Conservation (phyloP, 2,797 vertebrate species). For the Neosilurus hyrtlii region DNA sequence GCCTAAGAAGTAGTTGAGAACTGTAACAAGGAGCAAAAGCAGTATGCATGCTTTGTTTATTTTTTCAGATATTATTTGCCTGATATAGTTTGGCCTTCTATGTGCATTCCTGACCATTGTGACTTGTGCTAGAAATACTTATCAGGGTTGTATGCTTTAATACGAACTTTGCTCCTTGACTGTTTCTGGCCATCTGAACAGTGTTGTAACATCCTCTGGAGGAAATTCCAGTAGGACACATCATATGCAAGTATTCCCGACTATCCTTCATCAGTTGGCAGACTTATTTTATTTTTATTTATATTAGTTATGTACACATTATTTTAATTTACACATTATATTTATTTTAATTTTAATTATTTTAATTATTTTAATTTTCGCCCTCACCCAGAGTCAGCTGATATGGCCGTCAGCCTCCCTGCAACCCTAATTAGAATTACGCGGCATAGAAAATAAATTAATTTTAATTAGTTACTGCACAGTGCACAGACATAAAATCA, state of each 20-base stretch:
- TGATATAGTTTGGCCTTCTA: background rate
- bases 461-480: no score
- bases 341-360: background rate
- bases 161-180: constrained; percentile 23
- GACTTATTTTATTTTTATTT: background rate
- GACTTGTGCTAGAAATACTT: background rate
- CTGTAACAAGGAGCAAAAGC: background rate
- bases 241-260: background rate
- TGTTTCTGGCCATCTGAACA: background rate
- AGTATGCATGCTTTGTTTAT: background rate
- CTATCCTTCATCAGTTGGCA: background rate
- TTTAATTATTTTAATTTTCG: no score
- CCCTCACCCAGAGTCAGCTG: no score
- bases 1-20: background rate
- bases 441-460: no score
- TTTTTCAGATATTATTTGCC: background rate
- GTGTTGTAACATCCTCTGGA: constrained; percentile 6
- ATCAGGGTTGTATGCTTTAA: constrained; percentile 5
- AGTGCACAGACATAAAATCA: no score
- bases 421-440: no score
- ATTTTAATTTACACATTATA: no score
- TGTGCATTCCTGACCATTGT: background rate
- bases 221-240: background rate
- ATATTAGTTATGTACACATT: no score
- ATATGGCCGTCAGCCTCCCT: no score